Conservation (phyloP, 2,888 invertebrate genomes). For the Dasypogon diadema region DNA sequence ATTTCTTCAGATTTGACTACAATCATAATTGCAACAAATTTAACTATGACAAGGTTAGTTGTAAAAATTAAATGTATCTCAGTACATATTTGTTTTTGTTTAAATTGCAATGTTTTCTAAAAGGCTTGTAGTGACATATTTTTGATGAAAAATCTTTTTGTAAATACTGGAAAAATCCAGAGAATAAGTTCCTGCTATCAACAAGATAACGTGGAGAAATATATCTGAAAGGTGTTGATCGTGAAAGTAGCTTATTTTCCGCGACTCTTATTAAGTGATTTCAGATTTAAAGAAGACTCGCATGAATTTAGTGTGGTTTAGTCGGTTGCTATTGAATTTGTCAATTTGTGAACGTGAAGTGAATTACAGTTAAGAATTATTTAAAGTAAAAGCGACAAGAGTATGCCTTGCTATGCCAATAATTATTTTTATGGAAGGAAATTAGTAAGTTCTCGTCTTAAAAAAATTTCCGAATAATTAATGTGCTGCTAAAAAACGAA, state of each 20-base stretch:
- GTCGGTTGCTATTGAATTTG: background rate
- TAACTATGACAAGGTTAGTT: constrained; percentile 17
- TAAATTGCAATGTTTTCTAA: no score
- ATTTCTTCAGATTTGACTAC: background rate
- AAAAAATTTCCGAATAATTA: no score
- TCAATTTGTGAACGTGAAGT: background rate
- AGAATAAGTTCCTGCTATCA: background rate
- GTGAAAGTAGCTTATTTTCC: background rate
- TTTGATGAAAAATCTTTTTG: background rate
- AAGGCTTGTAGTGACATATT: no score
- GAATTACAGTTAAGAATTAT: background rate
- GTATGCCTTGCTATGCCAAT: constrained; percentile 26
- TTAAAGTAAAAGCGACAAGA: background rate
- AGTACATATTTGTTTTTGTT: no score
- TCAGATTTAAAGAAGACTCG: constrained; percentile 4
- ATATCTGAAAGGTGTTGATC: background rate
- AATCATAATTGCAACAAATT: constrained; percentile 39
- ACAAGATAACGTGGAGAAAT: background rate
- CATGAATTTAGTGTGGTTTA: background rate
- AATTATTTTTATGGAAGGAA: background rate
- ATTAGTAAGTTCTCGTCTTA: constrained; percentile 30
- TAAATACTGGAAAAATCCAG: background rate
- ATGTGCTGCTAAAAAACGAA: no score
- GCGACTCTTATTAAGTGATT: background rate
- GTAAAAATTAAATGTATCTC: background rate